Percentiles rank a stretch among this genome's conserved stretches.
Evolutionary conservation across 2,888 invertebrate genomes (phyloP).

Genomic region (Tineola bisselliella): DNA sequence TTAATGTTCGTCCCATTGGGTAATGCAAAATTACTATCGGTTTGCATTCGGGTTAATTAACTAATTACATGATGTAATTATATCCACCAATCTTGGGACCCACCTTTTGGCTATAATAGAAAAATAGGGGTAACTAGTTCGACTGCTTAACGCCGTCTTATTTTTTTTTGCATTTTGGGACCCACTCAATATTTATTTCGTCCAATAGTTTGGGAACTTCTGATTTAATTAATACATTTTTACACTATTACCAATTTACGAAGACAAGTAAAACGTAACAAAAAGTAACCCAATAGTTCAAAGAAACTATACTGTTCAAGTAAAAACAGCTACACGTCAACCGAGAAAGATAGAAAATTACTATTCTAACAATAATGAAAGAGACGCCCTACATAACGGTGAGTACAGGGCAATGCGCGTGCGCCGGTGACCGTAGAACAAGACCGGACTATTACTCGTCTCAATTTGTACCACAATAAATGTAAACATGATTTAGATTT

Average conservation of each 20-base stretch:
- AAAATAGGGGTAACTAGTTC: too few relatives aligned
- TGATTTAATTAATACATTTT: too few relatives aligned
- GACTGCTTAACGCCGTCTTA: too few relatives aligned
- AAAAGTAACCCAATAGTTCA: neutral
- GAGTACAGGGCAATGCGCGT: neutral
- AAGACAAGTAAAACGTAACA: too few relatives aligned
- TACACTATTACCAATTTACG: too few relatives aligned
- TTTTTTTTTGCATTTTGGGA: too few relatives aligned
- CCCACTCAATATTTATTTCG: too few relatives aligned
- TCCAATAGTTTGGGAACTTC: too few relatives aligned
- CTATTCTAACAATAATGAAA: neutral
- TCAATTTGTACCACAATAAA: neutral
- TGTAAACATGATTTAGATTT: neutral
- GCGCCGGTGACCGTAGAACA: neutral
- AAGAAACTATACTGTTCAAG: neutral
- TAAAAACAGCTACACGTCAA: neutral
- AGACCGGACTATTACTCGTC: neutral
- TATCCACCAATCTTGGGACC: too few relatives aligned
- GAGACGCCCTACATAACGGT: neutral
- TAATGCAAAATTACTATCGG: neutral
- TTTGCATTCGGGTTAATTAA: neutral
- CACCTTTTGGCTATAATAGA: too few relatives aligned
- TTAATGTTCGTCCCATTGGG: conserved; percentile 1
- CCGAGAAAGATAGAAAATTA: neutral
- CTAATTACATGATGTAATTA: too few relatives aligned